phyloP scores from a whole-genome alignment of 1,140 invertebrate genomes.

The Bombus breviceps region DNA sequence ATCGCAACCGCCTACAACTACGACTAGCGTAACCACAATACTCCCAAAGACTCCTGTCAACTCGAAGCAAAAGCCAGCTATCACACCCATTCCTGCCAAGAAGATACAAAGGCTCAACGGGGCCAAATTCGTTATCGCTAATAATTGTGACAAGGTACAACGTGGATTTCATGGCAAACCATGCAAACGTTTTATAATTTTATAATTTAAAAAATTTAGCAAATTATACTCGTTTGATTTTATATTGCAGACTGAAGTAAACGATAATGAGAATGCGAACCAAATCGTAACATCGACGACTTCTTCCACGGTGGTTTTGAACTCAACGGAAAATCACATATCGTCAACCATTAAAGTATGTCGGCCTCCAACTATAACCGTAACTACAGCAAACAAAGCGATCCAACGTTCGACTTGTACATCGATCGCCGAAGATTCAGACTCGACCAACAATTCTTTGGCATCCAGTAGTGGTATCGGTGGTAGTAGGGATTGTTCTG shows the following conservation, averaged over 20 bases:
- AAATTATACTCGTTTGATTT: not conserved
- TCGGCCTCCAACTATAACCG: constrained; percentile 79
- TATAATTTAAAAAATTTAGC: not conserved
- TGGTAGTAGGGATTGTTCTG: constrained; percentile 79
- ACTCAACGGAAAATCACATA: constrained; percentile 77
- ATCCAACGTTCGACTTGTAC: constrained; percentile 76
- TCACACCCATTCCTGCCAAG: constrained; percentile 77
- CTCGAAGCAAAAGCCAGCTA: constrained; percentile 80
- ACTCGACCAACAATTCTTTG: constrained; percentile 84
- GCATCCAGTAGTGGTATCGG: constrained; percentile 84
- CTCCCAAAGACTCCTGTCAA: constrained; percentile 79
- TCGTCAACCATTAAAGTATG: constrained; percentile 73
- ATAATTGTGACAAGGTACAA: constrained; percentile 81
- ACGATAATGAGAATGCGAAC: constrained; percentile 74
- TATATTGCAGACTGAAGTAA: constrained; percentile 77
- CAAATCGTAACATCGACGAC: constrained; percentile 67
- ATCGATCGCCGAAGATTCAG: constrained; percentile 83
- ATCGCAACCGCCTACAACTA: constrained; percentile 79
- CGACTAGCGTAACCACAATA: constrained; percentile 73
- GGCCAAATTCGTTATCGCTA: constrained; percentile 80
- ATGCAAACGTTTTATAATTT: not conserved
- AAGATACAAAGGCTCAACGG: constrained; percentile 82
- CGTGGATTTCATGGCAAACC: not conserved
- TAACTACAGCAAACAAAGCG: constrained; percentile 59
- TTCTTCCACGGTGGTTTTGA: constrained; percentile 63